Percentiles rank a stretch among this genome's conserved stretches.
Evolutionary conservation across 2,888 invertebrate genomes (phyloP).

Genomic region (Lacanobia oleracea): DNA sequence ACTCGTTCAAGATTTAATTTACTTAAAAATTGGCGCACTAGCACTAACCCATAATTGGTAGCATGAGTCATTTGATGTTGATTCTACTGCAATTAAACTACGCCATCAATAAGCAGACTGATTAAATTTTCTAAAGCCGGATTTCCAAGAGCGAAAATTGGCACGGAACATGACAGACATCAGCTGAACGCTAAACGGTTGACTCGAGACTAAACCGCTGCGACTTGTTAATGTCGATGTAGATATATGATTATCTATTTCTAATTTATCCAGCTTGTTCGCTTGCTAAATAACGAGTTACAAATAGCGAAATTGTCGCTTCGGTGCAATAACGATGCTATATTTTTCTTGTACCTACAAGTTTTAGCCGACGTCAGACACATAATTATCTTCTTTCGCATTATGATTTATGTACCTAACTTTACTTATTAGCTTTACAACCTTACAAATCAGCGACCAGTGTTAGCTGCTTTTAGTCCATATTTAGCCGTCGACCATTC

Average conservation of each 20-base stretch:
- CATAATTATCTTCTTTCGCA: background rate
- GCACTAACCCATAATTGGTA: constrained; percentile 43
- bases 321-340: constrained; percentile 11
- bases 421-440: constrained; percentile 1
- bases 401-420: background rate
- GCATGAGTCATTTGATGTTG: constrained; percentile 46
- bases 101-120: constrained; percentile 18
- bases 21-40: constrained; percentile 54
- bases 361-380: background rate
- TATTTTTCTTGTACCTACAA: constrained; percentile 5
- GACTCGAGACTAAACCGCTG: constrained; percentile 11
- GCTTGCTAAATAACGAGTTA: constrained; percentile 26
- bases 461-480: constrained; percentile 28
- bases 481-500: constrained; percentile 25
- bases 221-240: constrained; percentile 8
- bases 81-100: constrained; percentile 31
- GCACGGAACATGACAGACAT: background rate
- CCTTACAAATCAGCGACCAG: background rate
- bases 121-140: constrained; percentile 22
- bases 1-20: constrained; percentile 59
- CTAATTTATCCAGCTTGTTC: constrained; percentile 16
- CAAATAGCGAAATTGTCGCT: constrained; percentile 36
- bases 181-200: background rate
- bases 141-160: constrained; percentile 17
- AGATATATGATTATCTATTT: constrained; percentile 29